These are phyloP conservation scores for Notothenia coriiceps DNA, from an alignment of 2,113 vertebrate species.

Conservation along the genomic window DNA sequence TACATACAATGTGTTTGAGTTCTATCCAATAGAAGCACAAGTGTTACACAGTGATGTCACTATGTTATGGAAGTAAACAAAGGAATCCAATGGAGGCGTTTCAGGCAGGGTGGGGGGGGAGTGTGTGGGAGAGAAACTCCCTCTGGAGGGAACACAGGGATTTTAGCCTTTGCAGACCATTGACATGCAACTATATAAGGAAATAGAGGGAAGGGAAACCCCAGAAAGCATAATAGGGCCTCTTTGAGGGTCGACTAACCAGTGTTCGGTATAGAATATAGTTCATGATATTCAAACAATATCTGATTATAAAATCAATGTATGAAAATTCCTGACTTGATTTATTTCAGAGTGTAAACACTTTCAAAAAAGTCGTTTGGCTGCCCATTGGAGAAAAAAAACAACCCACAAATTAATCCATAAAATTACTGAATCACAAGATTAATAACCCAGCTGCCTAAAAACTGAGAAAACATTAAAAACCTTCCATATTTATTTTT, in stretches of 20 bases:
- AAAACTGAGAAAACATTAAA: conserved; percentile 68
- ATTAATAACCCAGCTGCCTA: conserved; percentile 72
- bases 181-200: too few relatives aligned
- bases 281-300: conserved; percentile 70
- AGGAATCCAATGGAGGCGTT: too few relatives aligned
- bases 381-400: conserved; percentile 32
- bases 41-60: too few relatives aligned
- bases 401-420: conserved; percentile 48
- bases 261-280: conserved; percentile 60
- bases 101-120: too few relatives aligned
- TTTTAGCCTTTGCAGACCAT: too few relatives aligned
- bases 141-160: too few relatives aligned
- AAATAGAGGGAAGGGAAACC: too few relatives aligned
- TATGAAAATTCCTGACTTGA: conserved; percentile 84
- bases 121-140: too few relatives aligned
- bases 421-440: conserved; percentile 73
- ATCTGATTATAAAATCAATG: conserved; percentile 79
- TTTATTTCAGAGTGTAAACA: conserved; percentile 82
- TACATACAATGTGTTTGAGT: too few relatives aligned
- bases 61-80: too few relatives aligned
- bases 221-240: too few relatives aligned
- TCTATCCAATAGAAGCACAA: too few relatives aligned
- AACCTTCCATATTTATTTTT: conserved; percentile 51
- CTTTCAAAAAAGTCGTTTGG: conserved; percentile 73
- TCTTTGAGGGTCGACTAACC: conserved; percentile 60